A percentile compares a stretch with the other conserved stretches of the same genome.
Conservation (phyloP, 2,113 vertebrate species). For the Donacobius atricapilla region DNA sequence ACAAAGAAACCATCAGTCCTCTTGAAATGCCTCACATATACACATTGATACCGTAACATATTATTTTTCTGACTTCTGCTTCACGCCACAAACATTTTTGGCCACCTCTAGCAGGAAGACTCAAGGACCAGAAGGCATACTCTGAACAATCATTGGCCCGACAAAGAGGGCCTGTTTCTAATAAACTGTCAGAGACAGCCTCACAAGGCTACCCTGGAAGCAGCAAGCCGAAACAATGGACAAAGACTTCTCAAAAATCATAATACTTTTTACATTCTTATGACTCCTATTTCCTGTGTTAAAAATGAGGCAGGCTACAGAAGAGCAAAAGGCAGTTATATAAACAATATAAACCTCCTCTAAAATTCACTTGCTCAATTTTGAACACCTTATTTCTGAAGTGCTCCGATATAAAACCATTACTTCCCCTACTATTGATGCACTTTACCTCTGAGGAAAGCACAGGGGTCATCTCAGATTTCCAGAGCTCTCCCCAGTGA, state of each 20-base stretch:
- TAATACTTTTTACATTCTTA: background rate
- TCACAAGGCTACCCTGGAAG: background rate
- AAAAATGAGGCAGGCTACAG: background rate
- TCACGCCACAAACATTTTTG: background rate
- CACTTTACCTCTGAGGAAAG: background rate
- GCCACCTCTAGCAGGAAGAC: background rate
- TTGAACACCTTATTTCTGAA: background rate
- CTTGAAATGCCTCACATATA: background rate
- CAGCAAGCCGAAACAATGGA: background rate
- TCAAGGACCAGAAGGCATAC: background rate
- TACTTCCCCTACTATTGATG: background rate
- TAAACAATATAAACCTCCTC: background rate
- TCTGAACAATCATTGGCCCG: background rate
- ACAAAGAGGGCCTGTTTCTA: background rate
- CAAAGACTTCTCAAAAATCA: background rate
- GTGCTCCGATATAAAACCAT: background rate
- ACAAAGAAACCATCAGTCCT: background rate
- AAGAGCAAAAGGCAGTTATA: background rate
- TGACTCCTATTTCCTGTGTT: background rate
- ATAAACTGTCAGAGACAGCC: background rate
- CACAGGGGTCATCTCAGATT: background rate
- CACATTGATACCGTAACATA: background rate
- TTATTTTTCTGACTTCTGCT: background rate
- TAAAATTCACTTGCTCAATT: background rate
- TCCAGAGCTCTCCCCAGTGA: background rate